These are phyloP conservation scores for Linnaemya tessellans DNA, from an alignment of 2,888 invertebrate species.

Conservation along the genomic window DNA sequence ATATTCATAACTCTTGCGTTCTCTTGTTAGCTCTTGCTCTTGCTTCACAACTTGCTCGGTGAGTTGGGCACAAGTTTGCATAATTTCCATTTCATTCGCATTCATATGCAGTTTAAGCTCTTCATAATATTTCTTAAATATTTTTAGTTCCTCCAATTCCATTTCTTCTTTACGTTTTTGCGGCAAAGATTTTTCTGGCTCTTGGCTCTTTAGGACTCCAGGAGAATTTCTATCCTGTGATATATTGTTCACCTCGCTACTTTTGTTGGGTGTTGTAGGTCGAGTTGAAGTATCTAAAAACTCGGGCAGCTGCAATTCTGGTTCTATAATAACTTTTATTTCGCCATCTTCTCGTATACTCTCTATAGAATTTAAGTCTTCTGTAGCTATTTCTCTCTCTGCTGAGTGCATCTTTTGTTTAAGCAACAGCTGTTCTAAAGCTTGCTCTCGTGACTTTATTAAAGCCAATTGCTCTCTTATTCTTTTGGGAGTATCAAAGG, in stretches of 20 bases:
- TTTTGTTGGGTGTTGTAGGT: conserved; percentile 79
- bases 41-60: conserved; percentile 75
- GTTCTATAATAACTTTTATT: conserved; percentile 65
- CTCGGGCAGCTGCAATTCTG: conserved; percentile 57
- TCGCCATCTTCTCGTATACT: conserved; percentile 77
- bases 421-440: conserved; percentile 77
- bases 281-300: conserved; percentile 78
- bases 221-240: conserved; percentile 27
- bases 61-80: conserved; percentile 76
- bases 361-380: conserved; percentile 78
- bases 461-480: conserved; percentile 88
- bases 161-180: conserved; percentile 73
- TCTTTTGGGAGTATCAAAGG: conserved; percentile 89
- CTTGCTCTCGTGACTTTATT: conserved; percentile 79
- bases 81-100: conserved; percentile 77
- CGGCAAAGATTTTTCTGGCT: conserved; percentile 62
- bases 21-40: conserved; percentile 77
- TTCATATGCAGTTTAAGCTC: conserved; percentile 79
- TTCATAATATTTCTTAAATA: conserved; percentile 79
- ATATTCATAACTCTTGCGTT: conserved; percentile 77
- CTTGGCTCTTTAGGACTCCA: conserved; percentile 52
- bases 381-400: conserved; percentile 72
- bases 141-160: conserved; percentile 75
- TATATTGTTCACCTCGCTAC: conserved; percentile 76
- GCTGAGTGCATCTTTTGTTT: conserved; percentile 37